phyloP scores from a whole-genome alignment of 1,140 invertebrate species.

The Eufriesea mexicana region DNA sequence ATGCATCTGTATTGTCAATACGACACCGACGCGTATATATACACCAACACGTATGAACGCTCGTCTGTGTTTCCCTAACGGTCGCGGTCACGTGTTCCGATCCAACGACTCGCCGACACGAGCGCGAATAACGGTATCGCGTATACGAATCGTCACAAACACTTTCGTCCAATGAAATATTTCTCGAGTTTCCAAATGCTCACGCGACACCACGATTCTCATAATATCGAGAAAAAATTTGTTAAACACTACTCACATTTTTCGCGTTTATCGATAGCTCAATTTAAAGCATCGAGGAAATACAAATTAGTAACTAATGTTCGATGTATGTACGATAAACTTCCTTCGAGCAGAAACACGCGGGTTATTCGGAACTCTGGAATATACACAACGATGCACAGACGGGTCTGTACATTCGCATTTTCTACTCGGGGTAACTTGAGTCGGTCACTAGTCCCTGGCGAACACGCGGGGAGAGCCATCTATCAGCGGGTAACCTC shows the following conservation, averaged over 20 bases:
- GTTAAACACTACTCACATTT: too few species aligned
- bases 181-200: too few species aligned
- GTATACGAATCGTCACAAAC: not conserved
- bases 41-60: not conserved
- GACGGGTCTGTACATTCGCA: not conserved
- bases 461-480: not conserved
- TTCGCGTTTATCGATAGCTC: too few species aligned
- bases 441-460: not conserved
- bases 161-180: too few species aligned
- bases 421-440: not conserved
- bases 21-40: too few species aligned
- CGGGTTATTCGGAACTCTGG: not conserved
- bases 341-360: not conserved
- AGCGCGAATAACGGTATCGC: not conserved
- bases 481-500: not conserved
- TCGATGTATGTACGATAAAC: not conserved
- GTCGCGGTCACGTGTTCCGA: slow-evolving; percentile 15
- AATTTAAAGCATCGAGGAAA: not conserved
- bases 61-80: not conserved
- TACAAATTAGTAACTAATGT: not conserved
- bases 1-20: not conserved
- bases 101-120: not conserved
- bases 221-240: too few species aligned
- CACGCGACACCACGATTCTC: too few species aligned
- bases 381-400: slow-evolving; percentile 3